Conservation (phyloP, 2,113 vertebrate species). For the Nestor notabilis region DNA sequence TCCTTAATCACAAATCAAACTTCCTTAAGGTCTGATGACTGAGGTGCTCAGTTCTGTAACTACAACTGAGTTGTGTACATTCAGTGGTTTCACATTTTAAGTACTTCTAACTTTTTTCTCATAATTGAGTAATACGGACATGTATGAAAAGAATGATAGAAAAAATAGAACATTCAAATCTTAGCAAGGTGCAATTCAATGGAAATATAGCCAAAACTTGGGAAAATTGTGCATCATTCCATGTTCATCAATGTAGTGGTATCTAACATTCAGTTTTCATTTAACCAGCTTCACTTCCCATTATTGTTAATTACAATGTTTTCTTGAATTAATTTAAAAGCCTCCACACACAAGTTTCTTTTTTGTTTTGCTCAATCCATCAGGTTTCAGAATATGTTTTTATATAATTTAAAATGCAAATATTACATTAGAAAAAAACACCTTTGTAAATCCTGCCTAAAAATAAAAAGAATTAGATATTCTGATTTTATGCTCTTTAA, state of each 20-base stretch:
- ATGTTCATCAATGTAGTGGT: background rate
- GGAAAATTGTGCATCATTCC: background rate
- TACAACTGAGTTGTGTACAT: background rate
- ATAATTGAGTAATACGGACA: background rate
- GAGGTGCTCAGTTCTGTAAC: background rate
- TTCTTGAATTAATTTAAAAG: background rate
- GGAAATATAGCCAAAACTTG: background rate
- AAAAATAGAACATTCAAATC: background rate
- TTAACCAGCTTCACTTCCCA: background rate
- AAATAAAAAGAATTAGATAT: background rate
- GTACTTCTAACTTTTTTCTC: background rate
- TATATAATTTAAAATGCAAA: background rate
- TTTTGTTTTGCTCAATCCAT: background rate
- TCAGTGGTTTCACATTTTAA: background rate
- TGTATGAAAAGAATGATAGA: background rate
- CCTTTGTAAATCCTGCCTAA: background rate
- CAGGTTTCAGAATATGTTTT: background rate
- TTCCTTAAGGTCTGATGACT: background rate
- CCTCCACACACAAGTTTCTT: background rate
- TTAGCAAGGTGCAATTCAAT: background rate
- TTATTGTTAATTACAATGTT: background rate
- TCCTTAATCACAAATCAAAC: background rate
- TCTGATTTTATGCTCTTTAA: background rate
- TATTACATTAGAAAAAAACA: background rate
- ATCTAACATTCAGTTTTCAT: background rate